These are phyloP conservation scores for Zosterops borbonicus DNA, from an alignment of 2,113 vertebrate species.

Conservation along the genomic window DNA sequence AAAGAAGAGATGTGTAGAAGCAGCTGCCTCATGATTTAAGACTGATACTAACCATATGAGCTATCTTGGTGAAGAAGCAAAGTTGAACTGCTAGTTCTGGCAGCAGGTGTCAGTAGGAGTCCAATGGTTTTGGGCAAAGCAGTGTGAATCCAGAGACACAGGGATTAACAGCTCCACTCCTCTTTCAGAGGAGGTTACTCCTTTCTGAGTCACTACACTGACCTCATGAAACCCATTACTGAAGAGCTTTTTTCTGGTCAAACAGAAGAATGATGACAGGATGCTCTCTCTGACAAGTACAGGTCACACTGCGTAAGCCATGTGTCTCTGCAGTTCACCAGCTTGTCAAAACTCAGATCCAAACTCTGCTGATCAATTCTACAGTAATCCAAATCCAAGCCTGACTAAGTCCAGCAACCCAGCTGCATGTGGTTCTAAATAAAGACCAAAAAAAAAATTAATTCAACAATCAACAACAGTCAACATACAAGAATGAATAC, in stretches of 20 bases:
- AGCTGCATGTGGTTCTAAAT: background rate
- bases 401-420: background rate
- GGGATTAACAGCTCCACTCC: background rate
- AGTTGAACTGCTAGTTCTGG: background rate
- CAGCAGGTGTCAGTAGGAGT: background rate
- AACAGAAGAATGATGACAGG: background rate
- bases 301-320: background rate
- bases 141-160: accelerated
- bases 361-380: background rate
- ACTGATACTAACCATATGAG: background rate
- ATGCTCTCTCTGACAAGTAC: background rate
- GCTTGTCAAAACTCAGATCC: background rate
- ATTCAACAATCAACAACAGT: background rate
- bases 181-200: background rate
- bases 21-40: background rate
- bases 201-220: background rate
- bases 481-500: background rate
- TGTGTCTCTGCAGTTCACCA: background rate
- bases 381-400: background rate
- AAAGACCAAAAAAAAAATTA: background rate
- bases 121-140: background rate
- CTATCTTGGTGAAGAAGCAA: background rate
- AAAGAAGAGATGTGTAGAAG: background rate
- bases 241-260: background rate
- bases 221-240: background rate